phyloP scores from a whole-genome alignment of 2,113 vertebrate species.

The Pterocles gutturalis region DNA sequence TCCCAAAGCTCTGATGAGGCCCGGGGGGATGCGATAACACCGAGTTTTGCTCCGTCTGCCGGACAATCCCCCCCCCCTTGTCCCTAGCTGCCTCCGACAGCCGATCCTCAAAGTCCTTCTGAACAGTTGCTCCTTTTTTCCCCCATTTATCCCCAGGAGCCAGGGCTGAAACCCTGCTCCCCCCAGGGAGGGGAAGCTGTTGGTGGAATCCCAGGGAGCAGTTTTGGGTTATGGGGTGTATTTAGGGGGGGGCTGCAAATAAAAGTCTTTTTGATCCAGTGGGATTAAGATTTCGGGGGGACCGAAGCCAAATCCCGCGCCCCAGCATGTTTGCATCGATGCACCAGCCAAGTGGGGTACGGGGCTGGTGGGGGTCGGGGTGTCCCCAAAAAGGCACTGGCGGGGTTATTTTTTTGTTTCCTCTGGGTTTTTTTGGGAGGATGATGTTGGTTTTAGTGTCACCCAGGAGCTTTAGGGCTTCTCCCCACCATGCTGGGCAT shows the following conservation, averaged over 20 bases:
- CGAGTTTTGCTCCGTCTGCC: not conserved
- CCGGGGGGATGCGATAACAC: rapidly evolving
- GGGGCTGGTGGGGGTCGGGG: not conserved
- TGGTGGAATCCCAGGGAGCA: not conserved
- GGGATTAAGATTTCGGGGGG: not conserved
- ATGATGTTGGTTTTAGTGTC: not conserved
- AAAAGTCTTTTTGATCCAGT: not conserved
- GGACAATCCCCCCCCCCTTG: not conserved
- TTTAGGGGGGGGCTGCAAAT: not conserved
- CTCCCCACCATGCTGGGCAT: not conserved
- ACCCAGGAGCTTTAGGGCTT: not conserved
- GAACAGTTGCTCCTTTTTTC: not conserved
- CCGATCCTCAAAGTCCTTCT: not conserved
- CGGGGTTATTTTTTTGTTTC: not conserved
- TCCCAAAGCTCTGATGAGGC: not conserved
- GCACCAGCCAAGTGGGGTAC: rapidly evolving
- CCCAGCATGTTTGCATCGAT: rapidly evolving
- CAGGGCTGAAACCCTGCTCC: not conserved
- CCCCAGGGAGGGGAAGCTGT: not conserved
- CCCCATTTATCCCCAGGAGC: not conserved
- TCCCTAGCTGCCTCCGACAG: not conserved
- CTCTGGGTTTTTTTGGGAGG: too few relatives aligned
- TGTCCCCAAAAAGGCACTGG: not conserved
- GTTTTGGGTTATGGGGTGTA: not conserved
- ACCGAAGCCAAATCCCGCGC: rapidly evolving